phyloP scores from a whole-genome alignment of 2,797 vertebrate species.

The Sebastes baramenuke region DNA sequence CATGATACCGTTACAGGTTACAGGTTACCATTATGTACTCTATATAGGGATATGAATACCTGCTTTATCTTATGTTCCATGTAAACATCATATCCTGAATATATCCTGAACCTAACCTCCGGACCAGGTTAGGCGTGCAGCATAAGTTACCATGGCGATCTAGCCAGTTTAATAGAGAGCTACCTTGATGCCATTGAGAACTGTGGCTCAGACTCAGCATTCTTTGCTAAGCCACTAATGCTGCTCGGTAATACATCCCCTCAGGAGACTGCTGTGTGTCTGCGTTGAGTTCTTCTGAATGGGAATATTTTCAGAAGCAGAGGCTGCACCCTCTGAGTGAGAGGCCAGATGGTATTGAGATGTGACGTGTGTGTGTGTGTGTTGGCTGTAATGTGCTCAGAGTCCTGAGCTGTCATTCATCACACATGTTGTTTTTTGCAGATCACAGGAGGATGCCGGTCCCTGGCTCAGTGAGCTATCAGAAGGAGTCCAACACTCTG shows the following conservation, averaged over 20 bases:
- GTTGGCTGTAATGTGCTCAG: background rate
- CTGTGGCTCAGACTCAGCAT: background rate
- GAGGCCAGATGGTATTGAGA: background rate
- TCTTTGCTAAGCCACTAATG: background rate
- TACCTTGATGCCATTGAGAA: too few relatives aligned
- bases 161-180: background rate
- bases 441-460: slow-evolving; percentile 48
- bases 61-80: too few relatives aligned
- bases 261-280: background rate
- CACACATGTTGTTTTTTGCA: slow-evolving; percentile 26
- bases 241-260: background rate
- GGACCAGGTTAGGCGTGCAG: background rate
- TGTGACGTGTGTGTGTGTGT: background rate
- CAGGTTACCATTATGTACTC: too few relatives aligned
- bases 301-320: background rate
- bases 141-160: background rate
- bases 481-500: slow-evolving; percentile 82
- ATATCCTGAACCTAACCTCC: too few relatives aligned
- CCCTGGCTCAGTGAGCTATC: slow-evolving; percentile 87
- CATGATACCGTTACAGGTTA: too few relatives aligned
- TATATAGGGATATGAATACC: too few relatives aligned
- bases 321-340: background rate
- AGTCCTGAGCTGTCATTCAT: background rate
- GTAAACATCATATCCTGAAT: too few relatives aligned
- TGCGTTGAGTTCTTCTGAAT: too few relatives aligned